phyloP scores from a whole-genome alignment of 2,888 invertebrate species.

The Argyra leucocephala region DNA sequence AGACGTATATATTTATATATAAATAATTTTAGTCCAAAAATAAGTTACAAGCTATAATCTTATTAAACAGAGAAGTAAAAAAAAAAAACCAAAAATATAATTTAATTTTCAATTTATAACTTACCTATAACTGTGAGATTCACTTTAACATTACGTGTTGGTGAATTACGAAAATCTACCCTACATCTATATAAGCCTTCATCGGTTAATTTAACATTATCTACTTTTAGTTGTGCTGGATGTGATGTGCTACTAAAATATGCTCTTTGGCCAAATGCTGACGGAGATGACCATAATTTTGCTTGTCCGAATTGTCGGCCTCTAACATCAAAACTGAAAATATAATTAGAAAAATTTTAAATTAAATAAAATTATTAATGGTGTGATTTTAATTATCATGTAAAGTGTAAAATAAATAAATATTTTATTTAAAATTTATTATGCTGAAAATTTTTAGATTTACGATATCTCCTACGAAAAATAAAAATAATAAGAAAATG shows the following conservation, averaged over 20 bases:
- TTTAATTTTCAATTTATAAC: slow-evolving; percentile 33
- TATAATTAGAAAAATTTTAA: slow-evolving; percentile 16
- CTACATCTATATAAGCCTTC: slow-evolving; percentile 64
- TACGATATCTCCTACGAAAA: too few species aligned
- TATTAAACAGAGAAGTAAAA: too few species aligned
- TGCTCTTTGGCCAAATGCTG: slow-evolving; percentile 67
- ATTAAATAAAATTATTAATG: slow-evolving; percentile 8
- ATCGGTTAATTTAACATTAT: slow-evolving; percentile 51
- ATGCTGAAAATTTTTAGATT: too few species aligned
- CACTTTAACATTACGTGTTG: slow-evolving; percentile 62
- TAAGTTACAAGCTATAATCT: too few species aligned
- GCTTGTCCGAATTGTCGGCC: slow-evolving; percentile 63
- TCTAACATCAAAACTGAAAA: slow-evolving; percentile 62
- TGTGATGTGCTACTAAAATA: slow-evolving; percentile 73
- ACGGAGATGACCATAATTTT: slow-evolving; percentile 71
- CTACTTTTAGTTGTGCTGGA: slow-evolving; percentile 67
- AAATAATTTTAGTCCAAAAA: too few species aligned
- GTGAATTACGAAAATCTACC: slow-evolving; percentile 65
- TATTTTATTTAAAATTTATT: too few species aligned
- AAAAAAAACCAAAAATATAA: too few species aligned
- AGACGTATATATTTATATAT: too few species aligned
- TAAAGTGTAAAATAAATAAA: too few species aligned
- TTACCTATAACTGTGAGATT: slow-evolving; percentile 66
- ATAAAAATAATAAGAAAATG: too few species aligned
- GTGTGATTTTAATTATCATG: too few species aligned